Conservation (phyloP, 2,797 vertebrate species). For the Pyrrhura leucotis region DNA sequence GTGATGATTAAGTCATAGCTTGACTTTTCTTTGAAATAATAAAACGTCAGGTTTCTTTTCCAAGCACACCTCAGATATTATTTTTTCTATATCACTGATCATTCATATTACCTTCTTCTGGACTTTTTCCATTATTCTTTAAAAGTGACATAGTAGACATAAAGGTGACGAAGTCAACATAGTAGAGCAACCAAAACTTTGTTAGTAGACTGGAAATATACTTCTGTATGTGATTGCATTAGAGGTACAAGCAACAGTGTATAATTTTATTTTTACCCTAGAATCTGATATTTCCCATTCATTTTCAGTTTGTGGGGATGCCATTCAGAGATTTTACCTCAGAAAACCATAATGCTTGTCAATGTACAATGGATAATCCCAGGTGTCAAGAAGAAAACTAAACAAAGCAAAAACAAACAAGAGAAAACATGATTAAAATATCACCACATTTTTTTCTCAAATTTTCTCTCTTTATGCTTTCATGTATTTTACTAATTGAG, state of each 20-base stretch:
- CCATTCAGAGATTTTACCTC: neutral
- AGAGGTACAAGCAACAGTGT: neutral
- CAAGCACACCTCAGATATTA: neutral
- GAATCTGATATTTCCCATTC: neutral
- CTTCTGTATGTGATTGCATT: neutral
- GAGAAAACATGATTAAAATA: neutral
- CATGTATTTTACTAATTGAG: neutral
- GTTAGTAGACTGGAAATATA: neutral
- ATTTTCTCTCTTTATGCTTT: neutral
- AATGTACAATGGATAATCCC: neutral
- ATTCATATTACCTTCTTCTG: neutral
- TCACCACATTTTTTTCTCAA: neutral
- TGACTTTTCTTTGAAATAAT: neutral
- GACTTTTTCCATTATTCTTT: neutral
- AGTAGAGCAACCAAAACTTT: neutral
- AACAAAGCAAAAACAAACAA: neutral
- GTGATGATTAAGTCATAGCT: neutral
- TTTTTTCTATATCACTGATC: neutral
- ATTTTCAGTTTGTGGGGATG: neutral
- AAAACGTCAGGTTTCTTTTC: neutral
- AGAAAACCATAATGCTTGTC: neutral
- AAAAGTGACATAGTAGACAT: neutral
- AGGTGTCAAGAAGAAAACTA: neutral
- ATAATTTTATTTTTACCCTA: neutral
- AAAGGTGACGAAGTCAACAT: neutral